Percentiles rank a stretch among this genome's conserved stretches.
These are phyloP conservation scores for Drosophila subquinaria DNA, from an alignment of 2,888 invertebrate genomes.

Conservation along the genomic window DNA sequence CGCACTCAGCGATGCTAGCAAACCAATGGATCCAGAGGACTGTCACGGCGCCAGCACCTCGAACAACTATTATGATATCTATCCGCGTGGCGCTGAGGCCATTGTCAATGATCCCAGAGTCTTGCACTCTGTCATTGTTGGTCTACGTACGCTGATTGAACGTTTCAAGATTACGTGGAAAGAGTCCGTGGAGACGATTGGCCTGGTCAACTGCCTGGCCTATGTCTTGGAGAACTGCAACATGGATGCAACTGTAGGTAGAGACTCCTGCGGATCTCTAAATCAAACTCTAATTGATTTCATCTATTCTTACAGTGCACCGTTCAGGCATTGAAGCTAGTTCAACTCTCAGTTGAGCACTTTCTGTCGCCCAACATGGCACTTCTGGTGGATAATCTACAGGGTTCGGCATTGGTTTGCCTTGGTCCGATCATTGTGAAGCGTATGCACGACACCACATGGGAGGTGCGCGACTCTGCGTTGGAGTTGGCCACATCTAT, in stretches of 20 bases:
- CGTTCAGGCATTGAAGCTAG: constrained; percentile 90
- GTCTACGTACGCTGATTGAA: constrained; percentile 88
- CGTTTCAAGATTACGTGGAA: constrained; percentile 91
- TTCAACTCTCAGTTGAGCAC: constrained; percentile 90
- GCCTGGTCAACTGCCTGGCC: constrained; percentile 87
- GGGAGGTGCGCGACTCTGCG: constrained; percentile 93
- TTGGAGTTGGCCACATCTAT: constrained; percentile 90
- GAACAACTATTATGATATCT: constrained; percentile 57
- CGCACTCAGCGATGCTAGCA: constrained; percentile 45
- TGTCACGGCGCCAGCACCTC: constrained; percentile 54
- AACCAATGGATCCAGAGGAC: constrained; percentile 46
- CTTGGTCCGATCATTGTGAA: constrained; percentile 89
- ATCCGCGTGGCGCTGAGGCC: constrained; percentile 81
- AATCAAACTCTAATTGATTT: neutral
- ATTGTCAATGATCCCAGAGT: constrained; percentile 86
- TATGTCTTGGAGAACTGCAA: constrained; percentile 87
- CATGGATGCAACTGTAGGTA: constrained; percentile 86
- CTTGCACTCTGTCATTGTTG: constrained; percentile 89
- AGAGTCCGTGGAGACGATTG: constrained; percentile 91
- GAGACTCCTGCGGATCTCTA: neutral
- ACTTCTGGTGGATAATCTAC: constrained; percentile 89
- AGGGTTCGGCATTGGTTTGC: constrained; percentile 88
- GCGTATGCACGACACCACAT: constrained; percentile 90
- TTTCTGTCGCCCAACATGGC: constrained; percentile 92
- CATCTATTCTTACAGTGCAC: constrained; percentile 87